Evolutionary conservation across 2,888 invertebrate species (phyloP).

Genomic region (Hybos culiciformis): DNA sequence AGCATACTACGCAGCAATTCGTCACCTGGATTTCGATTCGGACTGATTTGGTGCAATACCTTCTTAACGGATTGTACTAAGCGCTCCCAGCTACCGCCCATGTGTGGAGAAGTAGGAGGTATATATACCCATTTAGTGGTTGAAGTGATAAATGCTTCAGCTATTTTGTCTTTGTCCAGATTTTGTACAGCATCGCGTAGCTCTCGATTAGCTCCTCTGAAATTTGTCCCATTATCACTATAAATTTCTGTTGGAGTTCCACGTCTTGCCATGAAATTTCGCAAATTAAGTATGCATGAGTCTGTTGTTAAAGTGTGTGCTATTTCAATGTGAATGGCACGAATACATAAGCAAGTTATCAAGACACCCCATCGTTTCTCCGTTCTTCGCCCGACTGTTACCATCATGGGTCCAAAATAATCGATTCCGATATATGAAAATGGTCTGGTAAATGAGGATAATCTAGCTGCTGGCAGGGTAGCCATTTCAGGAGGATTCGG

Average conservation of each 20-base stretch:
- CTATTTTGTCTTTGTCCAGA: not conserved
- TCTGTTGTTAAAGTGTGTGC: slow-evolving; percentile 18
- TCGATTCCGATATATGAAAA: slow-evolving; percentile 10
- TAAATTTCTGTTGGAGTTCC: slow-evolving; percentile 8
- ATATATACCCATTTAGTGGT: slow-evolving; percentile 16
- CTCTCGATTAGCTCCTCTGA: slow-evolving; percentile 8
- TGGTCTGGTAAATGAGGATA: slow-evolving; percentile 8
- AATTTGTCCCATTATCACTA: slow-evolving; percentile 14
- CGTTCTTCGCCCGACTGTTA: slow-evolving; percentile 8
- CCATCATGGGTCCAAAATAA: slow-evolving; percentile 10
- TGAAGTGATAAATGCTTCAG: not conserved
- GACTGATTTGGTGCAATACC: slow-evolving; percentile 9
- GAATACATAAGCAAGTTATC: slow-evolving; percentile 12
- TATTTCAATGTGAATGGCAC: slow-evolving; percentile 12
- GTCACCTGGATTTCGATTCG: slow-evolving; percentile 13
- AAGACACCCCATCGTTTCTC: slow-evolving; percentile 13
- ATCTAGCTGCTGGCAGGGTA: slow-evolving; percentile 6
- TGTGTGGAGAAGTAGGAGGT: slow-evolving; percentile 16
- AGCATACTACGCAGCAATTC: slow-evolving; percentile 11
- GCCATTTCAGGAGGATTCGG: slow-evolving; percentile 9
- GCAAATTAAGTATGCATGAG: slow-evolving; percentile 10
- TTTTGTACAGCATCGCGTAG: slow-evolving; percentile 1
- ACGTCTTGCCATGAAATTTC: slow-evolving; percentile 9
- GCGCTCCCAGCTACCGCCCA: slow-evolving; percentile 12
- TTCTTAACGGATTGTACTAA: slow-evolving; percentile 10